Conservation (phyloP, 2,888 invertebrate species). For the Plagodis dolabraria region DNA sequence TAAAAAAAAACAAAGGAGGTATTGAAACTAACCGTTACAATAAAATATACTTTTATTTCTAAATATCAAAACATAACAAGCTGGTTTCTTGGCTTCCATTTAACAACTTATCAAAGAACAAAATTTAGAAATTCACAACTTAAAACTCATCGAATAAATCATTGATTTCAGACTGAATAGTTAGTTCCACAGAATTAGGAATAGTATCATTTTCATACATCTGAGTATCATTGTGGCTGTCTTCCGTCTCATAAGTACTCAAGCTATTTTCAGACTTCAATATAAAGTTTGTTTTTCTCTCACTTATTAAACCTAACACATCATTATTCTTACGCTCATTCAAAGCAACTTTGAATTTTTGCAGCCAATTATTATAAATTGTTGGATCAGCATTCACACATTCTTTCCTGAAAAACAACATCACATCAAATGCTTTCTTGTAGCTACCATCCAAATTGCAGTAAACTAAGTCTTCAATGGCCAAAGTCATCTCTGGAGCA, state of each 20-base stretch:
- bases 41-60: no score
- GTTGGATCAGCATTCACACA: conserved; percentile 64
- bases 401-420: conserved; percentile 65
- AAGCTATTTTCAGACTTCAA: conserved; percentile 65
- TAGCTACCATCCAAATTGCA: conserved; percentile 69
- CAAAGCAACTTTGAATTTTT: conserved; percentile 62
- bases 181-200: conserved; percentile 64
- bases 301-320: conserved; percentile 55
- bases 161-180: conserved; percentile 66
- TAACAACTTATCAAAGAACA: no score
- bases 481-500: conserved; percentile 61
- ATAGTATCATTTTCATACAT: conserved; percentile 75
- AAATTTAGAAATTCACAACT: conserved; percentile 11
- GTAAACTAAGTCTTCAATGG: conserved; percentile 69
- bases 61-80: no score
- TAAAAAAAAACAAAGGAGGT: no score
- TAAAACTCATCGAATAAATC: conserved; percentile 78
- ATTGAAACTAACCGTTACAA: no score
- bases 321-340: conserved; percentile 56
- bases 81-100: no score
- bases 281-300: conserved; percentile 65
- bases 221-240: conserved; percentile 68
- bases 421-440: conserved; percentile 64
- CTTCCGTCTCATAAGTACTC: conserved; percentile 60
- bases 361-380: conserved; percentile 71